Percentiles rank a stretch among this genome's conserved stretches.
Conservation (phyloP, 2,113 vertebrate species). For the Gallinago paraguaiae region DNA sequence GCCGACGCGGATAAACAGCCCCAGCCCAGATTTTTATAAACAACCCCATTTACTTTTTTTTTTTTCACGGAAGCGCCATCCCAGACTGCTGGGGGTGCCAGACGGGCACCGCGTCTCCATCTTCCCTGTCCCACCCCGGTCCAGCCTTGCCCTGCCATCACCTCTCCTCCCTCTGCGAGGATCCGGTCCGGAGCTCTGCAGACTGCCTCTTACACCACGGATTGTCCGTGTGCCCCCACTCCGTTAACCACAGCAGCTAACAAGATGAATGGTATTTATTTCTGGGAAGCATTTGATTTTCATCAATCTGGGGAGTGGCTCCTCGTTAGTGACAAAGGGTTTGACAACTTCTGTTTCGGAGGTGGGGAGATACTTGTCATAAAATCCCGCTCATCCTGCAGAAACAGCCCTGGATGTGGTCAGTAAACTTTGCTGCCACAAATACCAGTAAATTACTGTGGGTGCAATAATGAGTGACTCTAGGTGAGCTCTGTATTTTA, state of each 20-base stretch:
- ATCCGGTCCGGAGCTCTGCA: not conserved
- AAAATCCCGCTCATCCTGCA: not conserved
- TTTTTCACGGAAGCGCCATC: not conserved
- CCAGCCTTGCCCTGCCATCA: not conserved
- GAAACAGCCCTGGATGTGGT: not conserved
- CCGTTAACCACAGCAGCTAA: not conserved
- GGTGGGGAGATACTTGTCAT: not conserved
- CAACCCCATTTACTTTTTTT: not conserved
- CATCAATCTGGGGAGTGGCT: not conserved
- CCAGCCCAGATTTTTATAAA: not conserved
- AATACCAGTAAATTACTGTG: not conserved
- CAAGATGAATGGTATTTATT: not conserved
- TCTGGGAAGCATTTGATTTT: slow-evolving; percentile 47
- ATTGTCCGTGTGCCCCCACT: not conserved
- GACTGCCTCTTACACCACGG: not conserved
- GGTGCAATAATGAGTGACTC: not conserved
- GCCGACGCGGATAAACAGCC: not conserved
- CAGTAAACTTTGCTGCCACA: not conserved
- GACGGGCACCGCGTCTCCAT: fast-evolving
- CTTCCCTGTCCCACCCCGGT: fast-evolving
- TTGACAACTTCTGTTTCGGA: slow-evolving; percentile 12
- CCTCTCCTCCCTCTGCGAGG: not conserved
- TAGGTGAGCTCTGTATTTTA: not conserved
- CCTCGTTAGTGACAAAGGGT: not conserved
- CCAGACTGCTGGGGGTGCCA: not conserved